Percentiles rank a stretch among this genome's conserved stretches.
Evolutionary conservation across 2,797 vertebrate species (phyloP).

Genomic region (Yasuhikotakia modesta): DNA sequence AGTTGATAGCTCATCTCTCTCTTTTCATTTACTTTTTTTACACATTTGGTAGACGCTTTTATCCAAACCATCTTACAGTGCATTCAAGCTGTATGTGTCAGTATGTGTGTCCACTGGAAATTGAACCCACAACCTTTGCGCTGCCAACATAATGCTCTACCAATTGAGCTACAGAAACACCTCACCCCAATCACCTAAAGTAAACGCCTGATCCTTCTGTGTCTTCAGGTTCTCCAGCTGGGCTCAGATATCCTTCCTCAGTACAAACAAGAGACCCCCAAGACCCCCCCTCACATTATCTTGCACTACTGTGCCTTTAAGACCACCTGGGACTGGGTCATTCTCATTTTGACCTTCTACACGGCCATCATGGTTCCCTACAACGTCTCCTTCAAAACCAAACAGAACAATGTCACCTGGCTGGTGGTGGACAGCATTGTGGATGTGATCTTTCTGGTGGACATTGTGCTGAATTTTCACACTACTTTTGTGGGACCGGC

Average conservation of each 20-base stretch:
- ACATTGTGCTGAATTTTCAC: constrained; percentile 98
- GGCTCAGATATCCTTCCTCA: constrained; percentile 97
- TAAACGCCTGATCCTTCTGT: too few relatives aligned
- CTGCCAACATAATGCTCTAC: too few relatives aligned
- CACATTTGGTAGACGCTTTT: too few relatives aligned
- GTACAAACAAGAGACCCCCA: constrained; percentile 99
- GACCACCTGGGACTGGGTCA: constrained; percentile 99
- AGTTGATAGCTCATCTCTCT: too few relatives aligned
- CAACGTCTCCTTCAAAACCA: constrained; percentile 98
- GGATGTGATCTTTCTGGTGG: constrained; percentile 97
- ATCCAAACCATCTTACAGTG: too few relatives aligned
- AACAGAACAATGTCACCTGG: constrained; percentile 99
- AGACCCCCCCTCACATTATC: constrained; percentile 98
- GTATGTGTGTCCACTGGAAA: too few relatives aligned
- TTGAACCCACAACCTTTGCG: too few relatives aligned
- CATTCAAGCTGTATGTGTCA: too few relatives aligned
- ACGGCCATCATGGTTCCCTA: constrained; percentile 99
- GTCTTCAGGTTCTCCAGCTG: constrained; percentile 93
- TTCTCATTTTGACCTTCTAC: constrained; percentile 99
- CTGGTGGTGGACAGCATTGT: constrained; percentile 98
- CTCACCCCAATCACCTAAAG: too few relatives aligned
- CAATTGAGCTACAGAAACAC: too few relatives aligned
- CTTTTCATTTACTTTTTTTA: too few relatives aligned
- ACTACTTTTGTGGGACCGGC: constrained; percentile 98
- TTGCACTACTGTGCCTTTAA: constrained; percentile 99